Evolutionary conservation across 2,113 vertebrate genomes (phyloP), one percentile per base, ranked within the genome.

Genomic region (Megaleporinus macrocephalus): DNA sequence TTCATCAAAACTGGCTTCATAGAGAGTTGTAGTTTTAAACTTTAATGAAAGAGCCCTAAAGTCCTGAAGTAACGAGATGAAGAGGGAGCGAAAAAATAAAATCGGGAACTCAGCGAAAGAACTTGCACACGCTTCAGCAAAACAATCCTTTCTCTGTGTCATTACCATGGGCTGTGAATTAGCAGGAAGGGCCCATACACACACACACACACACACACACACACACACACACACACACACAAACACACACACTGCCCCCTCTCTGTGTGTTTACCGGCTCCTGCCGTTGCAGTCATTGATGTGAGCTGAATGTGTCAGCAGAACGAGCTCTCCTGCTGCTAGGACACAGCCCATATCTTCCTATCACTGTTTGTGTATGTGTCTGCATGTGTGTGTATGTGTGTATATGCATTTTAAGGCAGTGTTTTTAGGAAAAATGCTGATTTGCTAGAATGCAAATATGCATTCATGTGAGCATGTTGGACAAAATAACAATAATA

Each of bases 51-150:
- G 83, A 89, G 85, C 90, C 90, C 87, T 90, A 84, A 87, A 92
- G 91, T 92, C 90, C 88, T 89, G 89, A 89, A 93, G 90, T 91
- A 92, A 93, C 84, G 83, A 94, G 90, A 92, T 91, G 79, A 91
- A 89, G 86, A 89, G 71, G 86, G 73, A 85, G 83, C 76, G 80
- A 83, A 87, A 89, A 83, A 74, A 80, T 82, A 88, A 84, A 88
- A 87, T 59, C 26, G 79, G 85, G 81, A 86, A 88, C 85, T 90
- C 86, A 76, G 82, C 83, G 62, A 85, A 83, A 87, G 78, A 73
- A 76, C 76, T 53, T 55, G 57, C 11, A 69, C 30, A 75, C 53
- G 61, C 62, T 78, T 51, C 55, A 70, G 84, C 68, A 85, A 87
- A 89, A 80, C 81, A 80, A 55, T 62, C 51, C 57, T 36, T 68